Evolutionary conservation across 2,113 vertebrate species (phyloP), one percentile per base, ranked within the genome.

Genomic region (Hyperopisus bebe): DNA sequence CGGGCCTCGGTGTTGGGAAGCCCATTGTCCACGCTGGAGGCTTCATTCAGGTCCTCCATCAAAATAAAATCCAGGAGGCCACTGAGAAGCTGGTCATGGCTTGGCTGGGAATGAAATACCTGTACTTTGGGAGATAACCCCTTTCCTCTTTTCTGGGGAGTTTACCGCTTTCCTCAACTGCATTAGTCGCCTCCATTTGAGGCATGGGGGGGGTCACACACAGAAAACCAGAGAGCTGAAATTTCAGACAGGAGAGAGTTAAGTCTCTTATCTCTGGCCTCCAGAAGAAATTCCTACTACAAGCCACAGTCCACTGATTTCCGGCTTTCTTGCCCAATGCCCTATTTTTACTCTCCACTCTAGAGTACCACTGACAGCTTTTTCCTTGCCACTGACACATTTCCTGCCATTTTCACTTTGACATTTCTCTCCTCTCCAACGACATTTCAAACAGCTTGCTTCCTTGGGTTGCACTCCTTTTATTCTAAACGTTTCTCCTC

Each of bases 221-320:
- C 84, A n/a, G 1, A 89, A 91, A 86, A 84, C 90, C 88, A 0
- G 13, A 1, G 92, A 90, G 91, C 89, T 74, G 89, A 93, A 88
- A 92, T 92, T 89, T 92, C 94, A 95, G 95, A 94, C 94, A 95
- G 94, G 95, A 96, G 96, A 95, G 96, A 95, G 97, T 97, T 97
- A 97, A 97, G 94, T 96, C 93, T 94, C 97, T 98, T 98, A 98
- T 98, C 97, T 97, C 92, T 93, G 93, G 95, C 95, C 96, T 96
- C 95, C 97, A 98, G 97, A 97, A 97, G 96, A 97, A 96, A 98
- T 98, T 97, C 97, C 97, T 96, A 96, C 95, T 96, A 94, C 96
- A 97, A 97, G 96, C 96, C 96, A 95, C 96, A 96, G 96, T 96
- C 96, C 92, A 51, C 95, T 96, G 96, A 95, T 96, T 98, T 98